Conservation (phyloP, 2,888 invertebrate species). For the Epirrita christyi region DNA sequence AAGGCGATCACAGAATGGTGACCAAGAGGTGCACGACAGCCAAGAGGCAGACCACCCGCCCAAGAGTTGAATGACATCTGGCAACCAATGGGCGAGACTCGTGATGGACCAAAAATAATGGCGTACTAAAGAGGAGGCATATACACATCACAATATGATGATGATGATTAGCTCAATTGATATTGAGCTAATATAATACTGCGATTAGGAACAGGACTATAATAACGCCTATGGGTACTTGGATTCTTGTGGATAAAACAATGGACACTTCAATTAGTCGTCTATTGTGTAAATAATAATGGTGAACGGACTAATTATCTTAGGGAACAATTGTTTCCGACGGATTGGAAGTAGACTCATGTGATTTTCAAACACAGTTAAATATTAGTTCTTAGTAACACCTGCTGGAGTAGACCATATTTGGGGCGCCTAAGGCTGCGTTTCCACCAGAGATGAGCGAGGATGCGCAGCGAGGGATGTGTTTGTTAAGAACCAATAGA, state of each 20-base stretch:
- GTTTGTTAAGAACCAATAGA: too few species aligned
- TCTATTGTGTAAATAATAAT: constrained; percentile 34
- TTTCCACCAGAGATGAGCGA: too few species aligned
- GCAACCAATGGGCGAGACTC: background rate
- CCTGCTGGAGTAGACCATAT: too few species aligned
- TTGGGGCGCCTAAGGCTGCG: too few species aligned
- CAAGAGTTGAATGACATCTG: background rate
- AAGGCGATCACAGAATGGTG: too few species aligned
- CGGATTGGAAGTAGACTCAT: constrained; percentile 7
- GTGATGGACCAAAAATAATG: background rate
- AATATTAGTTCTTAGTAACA: too few species aligned
- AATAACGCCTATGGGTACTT: background rate
- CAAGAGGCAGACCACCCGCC: too few species aligned
- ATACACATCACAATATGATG: background rate
- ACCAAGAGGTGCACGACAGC: too few species aligned
- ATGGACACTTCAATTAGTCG: constrained; percentile 37
- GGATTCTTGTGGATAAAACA: constrained; percentile 30
- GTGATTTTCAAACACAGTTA: too few species aligned
- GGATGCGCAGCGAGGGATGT: too few species aligned
- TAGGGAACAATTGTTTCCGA: constrained; percentile 16
- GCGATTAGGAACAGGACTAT: constrained; percentile 1
- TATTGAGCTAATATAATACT: too few species aligned
- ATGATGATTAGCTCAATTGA: constrained; percentile 6
- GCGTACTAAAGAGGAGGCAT: background rate
- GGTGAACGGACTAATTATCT: constrained; percentile 19